Percentiles rank a stretch among this genome's conserved stretches.
Conservation (phyloP, 2,797 vertebrate species). For the Cryptoprocta ferox region DNA sequence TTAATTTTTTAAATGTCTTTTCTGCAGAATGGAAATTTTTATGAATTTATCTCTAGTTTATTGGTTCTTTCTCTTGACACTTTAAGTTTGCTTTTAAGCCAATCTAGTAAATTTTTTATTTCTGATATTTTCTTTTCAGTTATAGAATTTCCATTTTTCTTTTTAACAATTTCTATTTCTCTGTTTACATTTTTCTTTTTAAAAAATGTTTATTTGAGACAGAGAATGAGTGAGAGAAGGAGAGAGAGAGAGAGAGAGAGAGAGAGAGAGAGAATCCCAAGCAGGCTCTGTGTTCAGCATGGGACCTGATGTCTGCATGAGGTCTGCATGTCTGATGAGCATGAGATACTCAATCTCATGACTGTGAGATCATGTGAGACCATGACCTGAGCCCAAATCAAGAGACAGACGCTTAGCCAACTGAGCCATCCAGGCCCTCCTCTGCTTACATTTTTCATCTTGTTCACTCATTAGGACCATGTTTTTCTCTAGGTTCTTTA, state of each 20-base stretch:
- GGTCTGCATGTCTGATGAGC: too few relatives aligned
- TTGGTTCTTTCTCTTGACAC: background rate
- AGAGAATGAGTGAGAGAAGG: too few relatives aligned
- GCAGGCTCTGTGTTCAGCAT: too few relatives aligned
- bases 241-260: too few relatives aligned
- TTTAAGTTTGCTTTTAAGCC: constrained; percentile 8
- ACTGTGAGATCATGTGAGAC: too few relatives aligned
- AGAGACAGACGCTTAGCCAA: too few relatives aligned
- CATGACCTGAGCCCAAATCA: too few relatives aligned
- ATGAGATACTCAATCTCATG: too few relatives aligned
- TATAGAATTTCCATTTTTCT: constrained; percentile 8
- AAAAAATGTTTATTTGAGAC: too few relatives aligned
- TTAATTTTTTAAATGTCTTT: background rate
- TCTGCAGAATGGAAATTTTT: background rate
- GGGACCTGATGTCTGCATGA: too few relatives aligned
- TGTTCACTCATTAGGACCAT: background rate
- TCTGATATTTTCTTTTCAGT: constrained; percentile 31
- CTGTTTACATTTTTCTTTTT: background rate
- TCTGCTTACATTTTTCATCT: background rate
- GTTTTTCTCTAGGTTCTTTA: constrained; percentile 48
- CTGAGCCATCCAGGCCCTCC: too few relatives aligned
- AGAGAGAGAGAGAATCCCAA: too few relatives aligned
- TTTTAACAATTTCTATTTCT: background rate
- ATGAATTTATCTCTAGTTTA: background rate
- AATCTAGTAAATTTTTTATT: background rate